Percentiles rank a stretch among this genome's conserved stretches.
phyloP scores from a whole-genome alignment of 1,140 invertebrate species.

The Oryctes rhinoceros region DNA sequence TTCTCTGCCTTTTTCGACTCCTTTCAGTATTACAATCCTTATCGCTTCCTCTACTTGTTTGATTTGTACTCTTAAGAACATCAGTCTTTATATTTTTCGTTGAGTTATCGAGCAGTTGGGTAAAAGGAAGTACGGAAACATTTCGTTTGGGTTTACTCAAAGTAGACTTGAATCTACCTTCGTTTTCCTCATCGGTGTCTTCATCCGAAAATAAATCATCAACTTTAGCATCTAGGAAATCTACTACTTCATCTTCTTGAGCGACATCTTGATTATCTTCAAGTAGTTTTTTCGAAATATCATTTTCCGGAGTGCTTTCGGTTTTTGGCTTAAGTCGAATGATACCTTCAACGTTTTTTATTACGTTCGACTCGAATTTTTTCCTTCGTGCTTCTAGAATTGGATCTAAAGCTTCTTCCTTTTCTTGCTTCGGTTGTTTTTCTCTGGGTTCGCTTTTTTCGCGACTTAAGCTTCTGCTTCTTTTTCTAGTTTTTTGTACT shows the following conservation, averaged over 20 bases:
- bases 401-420: conserved; percentile 52
- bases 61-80: conserved; percentile 12
- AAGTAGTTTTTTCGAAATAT: conserved; percentile 41
- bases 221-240: conserved; percentile 51
- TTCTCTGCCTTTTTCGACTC: conserved; percentile 45
- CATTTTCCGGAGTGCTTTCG: conserved; percentile 40
- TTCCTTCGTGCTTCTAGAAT: conserved; percentile 56
- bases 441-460: conserved; percentile 42
- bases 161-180: conserved; percentile 57
- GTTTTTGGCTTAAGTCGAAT: conserved; percentile 56
- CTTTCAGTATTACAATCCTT: not conserved
- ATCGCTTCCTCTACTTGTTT: not conserved
- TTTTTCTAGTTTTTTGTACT: not conserved
- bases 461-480: conserved; percentile 27
- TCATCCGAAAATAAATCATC: conserved; percentile 59
- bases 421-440: conserved; percentile 44
- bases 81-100: conserved; percentile 17
- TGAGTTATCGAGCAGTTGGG: conserved; percentile 47
- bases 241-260: conserved; percentile 44
- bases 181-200: conserved; percentile 57
- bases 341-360: conserved; percentile 55
- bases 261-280: conserved; percentile 34
- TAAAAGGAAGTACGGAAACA: conserved; percentile 46
- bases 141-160: conserved; percentile 43
- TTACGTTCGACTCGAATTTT: conserved; percentile 57